A percentile compares a stretch with the other conserved stretches of the same genome.
Evolutionary conservation across 2,797 vertebrate species (phyloP).

Genomic region (Xenentodon cancila): DNA sequence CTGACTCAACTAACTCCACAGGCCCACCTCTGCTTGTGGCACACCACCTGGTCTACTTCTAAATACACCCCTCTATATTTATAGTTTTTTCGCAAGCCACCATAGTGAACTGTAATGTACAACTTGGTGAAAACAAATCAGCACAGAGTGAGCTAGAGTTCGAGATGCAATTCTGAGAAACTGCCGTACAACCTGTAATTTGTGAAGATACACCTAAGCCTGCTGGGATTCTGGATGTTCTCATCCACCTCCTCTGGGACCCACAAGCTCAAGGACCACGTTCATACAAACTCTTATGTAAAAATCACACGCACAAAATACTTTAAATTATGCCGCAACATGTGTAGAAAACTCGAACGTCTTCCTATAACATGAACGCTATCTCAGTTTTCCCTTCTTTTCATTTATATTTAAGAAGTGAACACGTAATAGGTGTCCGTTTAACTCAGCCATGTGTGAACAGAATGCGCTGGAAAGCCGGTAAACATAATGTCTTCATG

Average conservation of each 20-base stretch:
- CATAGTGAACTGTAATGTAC: conserved; percentile 2
- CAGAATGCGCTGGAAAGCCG: conserved; percentile 3
- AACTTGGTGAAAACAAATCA: conserved; percentile 17
- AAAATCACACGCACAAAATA: neutral
- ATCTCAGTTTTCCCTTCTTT: neutral
- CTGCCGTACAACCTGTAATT: conserved; percentile 45
- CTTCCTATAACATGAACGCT: neutral
- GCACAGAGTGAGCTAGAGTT: conserved; percentile 1
- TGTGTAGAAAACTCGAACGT: conserved; percentile 15
- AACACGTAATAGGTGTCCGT: conserved; percentile 42
- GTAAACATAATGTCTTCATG: neutral
- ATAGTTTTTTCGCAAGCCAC: conserved; percentile 16
- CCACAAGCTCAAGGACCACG: conserved; percentile 30
- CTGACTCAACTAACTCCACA: conserved; percentile 10
- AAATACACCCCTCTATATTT: conserved; percentile 16
- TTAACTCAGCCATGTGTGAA: conserved; percentile 16
- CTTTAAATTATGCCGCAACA: conserved; percentile 15
- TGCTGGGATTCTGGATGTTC: conserved; percentile 42
- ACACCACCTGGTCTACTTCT: conserved; percentile 10
- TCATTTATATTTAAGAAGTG: too few species aligned
- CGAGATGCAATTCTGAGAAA: conserved; percentile 27
- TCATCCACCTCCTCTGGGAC: conserved; percentile 40
- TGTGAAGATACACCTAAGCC: conserved; percentile 46
- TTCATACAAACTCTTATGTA: conserved; percentile 18
- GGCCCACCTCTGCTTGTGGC: conserved; percentile 15